Evolutionary conservation across 2,888 invertebrate genomes (phyloP), one percentile per base, ranked within the genome.

Genomic region (Scaptomyza reducta): DNA sequence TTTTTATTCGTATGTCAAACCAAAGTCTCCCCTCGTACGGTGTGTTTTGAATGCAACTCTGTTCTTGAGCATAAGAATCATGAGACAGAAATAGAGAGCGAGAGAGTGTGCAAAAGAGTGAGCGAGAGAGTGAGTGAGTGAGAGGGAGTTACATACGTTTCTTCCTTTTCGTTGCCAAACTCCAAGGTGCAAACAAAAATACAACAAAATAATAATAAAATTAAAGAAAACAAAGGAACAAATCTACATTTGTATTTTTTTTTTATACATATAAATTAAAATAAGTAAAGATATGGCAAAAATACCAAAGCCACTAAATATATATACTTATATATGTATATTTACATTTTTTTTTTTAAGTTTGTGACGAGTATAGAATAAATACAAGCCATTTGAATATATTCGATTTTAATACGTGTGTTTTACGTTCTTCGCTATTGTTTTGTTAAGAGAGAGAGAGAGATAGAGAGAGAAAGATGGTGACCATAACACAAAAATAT

Each of bases 131-230:
- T 9, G 31, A 22, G 31, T 38, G 41, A 40, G 7, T 25, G 41
- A 49, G 10, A 45, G 27, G 41, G n/a, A n/a, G 33, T 38, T 10
- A 25, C 16, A 64, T 47, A 33, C 45, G 50, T 56, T 49, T 55
- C 47, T 69, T 70, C 70, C 58, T 54, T 79, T 79, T 56, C 42
- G 77, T 79, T 73, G 77, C 77, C 68, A 80, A 80, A 58, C 55
- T 55, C 54, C 53, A 56, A 74, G 59, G 60, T 62, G 75, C 56
- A 50, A 79, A 70, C 46, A 47, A 62, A 53, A 18, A 31, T 13
- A 11, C 6, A 10, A 14, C n/a, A 6, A 11, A 45, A 25, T 25
- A 2, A 6, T n/a, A n/a, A 9, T 3, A 22, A 44, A 25, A n/a
- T 4, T 2, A 44, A n/a, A n/a, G 1, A 47, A 44, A n/a, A n/a